Evolutionary conservation across 2,888 invertebrate genomes (phyloP), one percentile per base, ranked within the genome.

Genomic region (Cosmia pyralina): DNA sequence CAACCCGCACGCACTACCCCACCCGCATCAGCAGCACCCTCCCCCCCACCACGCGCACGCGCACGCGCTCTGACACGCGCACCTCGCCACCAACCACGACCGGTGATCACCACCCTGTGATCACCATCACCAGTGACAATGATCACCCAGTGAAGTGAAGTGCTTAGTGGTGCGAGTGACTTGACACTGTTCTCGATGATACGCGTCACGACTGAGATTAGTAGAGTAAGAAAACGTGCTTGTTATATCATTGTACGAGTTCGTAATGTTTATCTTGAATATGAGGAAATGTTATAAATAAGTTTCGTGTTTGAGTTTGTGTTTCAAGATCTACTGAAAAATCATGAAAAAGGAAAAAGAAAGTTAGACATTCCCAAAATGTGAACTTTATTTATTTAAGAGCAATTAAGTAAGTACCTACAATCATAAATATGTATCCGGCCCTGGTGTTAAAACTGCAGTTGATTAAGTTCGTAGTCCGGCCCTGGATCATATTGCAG

Each of bases 41-140:
- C 90, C 93, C 2, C 91, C 93, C 34, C 94, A 94, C 88, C 95
- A 95, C 84, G 92, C 95, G 87, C 96, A 95, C 87, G 90, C 96
- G 85, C 95, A 95, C 77, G 95, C 96, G 69, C 95, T 95, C 88
- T 95, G 96, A 95, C 95, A 81, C 81, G 75, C 78, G 79, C 70
- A 64, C 41, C 82, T 75, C 77, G 81, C 78, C 82, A 85, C 87
- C 84, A 86, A 86, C 79, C 88, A 88, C 84, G 88, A 89, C 81
- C 88, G 89, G 86, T 89, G 89, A 89, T 75, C 63, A 67, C 69
- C 57, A 58, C 11, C 52, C 34, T 46, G 52, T 62, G 72, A 62
- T 66, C 63, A 46, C 55, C 55, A 22, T 34, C 48, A 55, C 69
- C 67, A 59, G 78, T 69, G 77, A 59, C 22, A 63, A 68, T 72